Evolutionary conservation across 2,888 invertebrate genomes (phyloP).

Genomic region (Pyralis farinalis): DNA sequence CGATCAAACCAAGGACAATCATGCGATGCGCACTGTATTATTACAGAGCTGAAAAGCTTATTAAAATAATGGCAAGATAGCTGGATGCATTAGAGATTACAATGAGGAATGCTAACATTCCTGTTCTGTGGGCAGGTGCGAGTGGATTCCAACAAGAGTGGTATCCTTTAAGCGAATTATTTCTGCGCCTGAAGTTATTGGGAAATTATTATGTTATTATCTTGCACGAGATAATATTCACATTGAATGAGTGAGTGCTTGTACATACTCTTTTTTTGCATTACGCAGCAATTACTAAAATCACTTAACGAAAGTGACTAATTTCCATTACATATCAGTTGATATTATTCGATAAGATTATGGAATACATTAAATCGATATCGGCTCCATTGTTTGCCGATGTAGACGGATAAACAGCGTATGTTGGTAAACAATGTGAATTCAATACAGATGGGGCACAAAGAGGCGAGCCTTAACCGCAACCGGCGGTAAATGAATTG

Average conservation of each 20-base stretch:
- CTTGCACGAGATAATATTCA: neutral
- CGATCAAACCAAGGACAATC: constrained; percentile 60
- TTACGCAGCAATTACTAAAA: neutral
- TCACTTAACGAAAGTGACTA: neutral
- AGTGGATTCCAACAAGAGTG: constrained; percentile 23
- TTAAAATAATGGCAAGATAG: constrained; percentile 53
- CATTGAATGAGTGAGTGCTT: too few species aligned
- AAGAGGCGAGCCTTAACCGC: constrained; percentile 38
- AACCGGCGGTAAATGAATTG: constrained; percentile 36
- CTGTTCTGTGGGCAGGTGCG: constrained; percentile 39
- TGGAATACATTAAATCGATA: constrained; percentile 40
- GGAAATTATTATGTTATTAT: constrained; percentile 7
- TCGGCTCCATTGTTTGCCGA: constrained; percentile 18
- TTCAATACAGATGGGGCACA: constrained; percentile 27
- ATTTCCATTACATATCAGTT: constrained; percentile 9
- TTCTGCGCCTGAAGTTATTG: constrained; percentile 1
- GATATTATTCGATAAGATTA: constrained; percentile 25
- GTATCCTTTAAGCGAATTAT: constrained; percentile 33
- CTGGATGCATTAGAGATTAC: constrained; percentile 51
- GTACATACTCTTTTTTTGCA: too few species aligned
- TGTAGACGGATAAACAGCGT: constrained; percentile 22
- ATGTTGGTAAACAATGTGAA: constrained; percentile 29
- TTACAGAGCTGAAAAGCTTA: constrained; percentile 52
- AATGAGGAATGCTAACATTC: constrained; percentile 54
- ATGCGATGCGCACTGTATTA: constrained; percentile 43